Evolutionary conservation across 1,140 invertebrate genomes (phyloP).

Genomic region (Saccostrea echinata): DNA sequence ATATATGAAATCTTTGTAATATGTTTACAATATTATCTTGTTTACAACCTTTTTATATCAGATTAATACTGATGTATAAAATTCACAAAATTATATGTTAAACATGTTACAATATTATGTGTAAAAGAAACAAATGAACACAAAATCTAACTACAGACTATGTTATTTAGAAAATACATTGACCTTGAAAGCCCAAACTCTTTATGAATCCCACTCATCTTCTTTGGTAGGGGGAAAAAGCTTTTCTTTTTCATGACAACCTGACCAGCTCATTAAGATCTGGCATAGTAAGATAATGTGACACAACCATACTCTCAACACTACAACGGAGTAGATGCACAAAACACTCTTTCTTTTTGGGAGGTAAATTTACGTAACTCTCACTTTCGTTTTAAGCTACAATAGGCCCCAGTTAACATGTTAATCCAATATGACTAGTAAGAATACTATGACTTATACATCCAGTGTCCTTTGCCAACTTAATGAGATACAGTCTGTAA

Average conservation of each 20-base stretch:
- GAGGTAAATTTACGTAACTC: neutral
- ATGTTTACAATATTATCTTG: neutral
- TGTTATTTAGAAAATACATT: neutral
- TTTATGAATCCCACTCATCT: neutral
- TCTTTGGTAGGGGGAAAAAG: slow-evolving; percentile 20
- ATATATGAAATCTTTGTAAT: too few species aligned
- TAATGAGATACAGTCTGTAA: neutral
- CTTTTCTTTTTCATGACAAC: neutral
- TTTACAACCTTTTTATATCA: neutral
- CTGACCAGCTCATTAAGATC: neutral
- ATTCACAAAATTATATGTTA: neutral
- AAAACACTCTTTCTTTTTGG: neutral
- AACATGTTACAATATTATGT: neutral
- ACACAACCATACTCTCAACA: neutral
- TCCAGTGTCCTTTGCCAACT: neutral
- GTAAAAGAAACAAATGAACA: slow-evolving; percentile 13
- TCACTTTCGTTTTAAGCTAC: too few species aligned
- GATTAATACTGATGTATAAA: neutral
- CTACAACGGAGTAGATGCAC: neutral
- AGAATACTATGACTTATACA: neutral
- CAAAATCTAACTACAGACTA: neutral
- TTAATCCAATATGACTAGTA: slow-evolving; percentile 8
- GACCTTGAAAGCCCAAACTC: neutral
- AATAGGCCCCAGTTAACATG: neutral
- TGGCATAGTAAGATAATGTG: neutral